Base-by-base conservation (phyloP, 2,888 invertebrate genomes). In the Oscheius sp. region DNA sequence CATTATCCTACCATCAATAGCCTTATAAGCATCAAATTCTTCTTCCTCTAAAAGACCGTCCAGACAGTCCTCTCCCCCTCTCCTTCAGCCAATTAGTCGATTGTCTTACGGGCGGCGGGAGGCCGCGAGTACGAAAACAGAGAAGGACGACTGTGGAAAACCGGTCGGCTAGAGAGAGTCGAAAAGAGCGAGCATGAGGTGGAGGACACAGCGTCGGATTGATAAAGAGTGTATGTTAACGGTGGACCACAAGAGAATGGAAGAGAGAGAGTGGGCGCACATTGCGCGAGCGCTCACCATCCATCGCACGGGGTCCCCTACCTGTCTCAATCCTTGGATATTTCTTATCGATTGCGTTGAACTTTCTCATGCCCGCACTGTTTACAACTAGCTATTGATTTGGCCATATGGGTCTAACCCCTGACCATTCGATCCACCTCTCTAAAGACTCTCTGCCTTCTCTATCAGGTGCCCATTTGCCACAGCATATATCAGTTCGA, bases 171-270 rank as follows among this genome's bases (percentile, higher is more conserved):
- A 33, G 5, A 32, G 59, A 58, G 47, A 47, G 29, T 7, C 21
- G 53, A 59, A 72, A 53, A 62, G 59, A 62, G 37, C 47, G 35
- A n/a, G 60, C 32, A 13, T 35, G 33, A 60, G 51, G 60, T 9
- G 48, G 72, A 60, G 72, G 48, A 21, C 63, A 13, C 62, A 72
- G 72, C 13, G 51, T 9, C 7, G 63, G 62, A 72, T 72, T 72
- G 72, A 72, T 72, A 72, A 72, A 72, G 72, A 35, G 62, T 72
- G 72, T 72, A 72, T 72, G 72, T 72, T 72, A 72, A 72, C 62
- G 72, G 72, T 32, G 47, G 62, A 48, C 63, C 66, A 66, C 68
- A 68, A 68, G 68, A 68, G 42, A 42, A 42, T 42, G 42, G 7
- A 7, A 42, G 42, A 42, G 4, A 42, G 21, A 21, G 21, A 21